Evolutionary conservation across 2,113 vertebrate species (phyloP), one percentile per base, ranked within the genome.

Genomic region (Prochilodus magdalenae): DNA sequence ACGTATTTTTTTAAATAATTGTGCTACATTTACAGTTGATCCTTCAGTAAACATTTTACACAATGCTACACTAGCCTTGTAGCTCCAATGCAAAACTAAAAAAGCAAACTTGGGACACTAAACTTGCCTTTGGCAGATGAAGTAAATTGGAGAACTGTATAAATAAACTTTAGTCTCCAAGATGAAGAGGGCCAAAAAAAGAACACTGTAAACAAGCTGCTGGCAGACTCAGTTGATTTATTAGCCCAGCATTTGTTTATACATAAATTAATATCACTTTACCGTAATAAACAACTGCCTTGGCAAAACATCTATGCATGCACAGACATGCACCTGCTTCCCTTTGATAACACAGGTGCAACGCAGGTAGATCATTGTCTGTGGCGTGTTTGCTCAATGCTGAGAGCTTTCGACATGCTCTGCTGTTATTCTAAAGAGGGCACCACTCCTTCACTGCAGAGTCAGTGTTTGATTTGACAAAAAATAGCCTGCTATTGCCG

Each of bases 271-370:
- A 8, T 24, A 51, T 65, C 27, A 53, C 22, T 49, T 65, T 26
- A 51, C 27, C 15, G 66, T 44, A 36, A 33, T 55, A 44, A 73
- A 51, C 20, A 63, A 80, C 71, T 47, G 24, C 59, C 55, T 47
- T 2, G 16, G 66, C 20, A 71, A 62, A 27, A 18, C 26, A 11
- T 51, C 59, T 20, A 1, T 15, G 26, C 60, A 71, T 27, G 71
- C 30, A 77, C 12, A 24, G 36, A 57, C 80, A 55, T 62, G 63
- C 80, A 75, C 80, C 63, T 63, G 75, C 53, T 24, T 40, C 26
- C 7, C 70, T 60, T 66, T 69, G 53, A 51, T 44, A 70, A 49
- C 75, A 71, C 84, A 82, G 84, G 76, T 79, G 84, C 36, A 73
- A 60, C 2, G 62, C 57, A 70, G 79, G 79, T 53, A 60, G 71